Conservation (phyloP, 2,797 vertebrate species). For the Balearica regulorum region DNA sequence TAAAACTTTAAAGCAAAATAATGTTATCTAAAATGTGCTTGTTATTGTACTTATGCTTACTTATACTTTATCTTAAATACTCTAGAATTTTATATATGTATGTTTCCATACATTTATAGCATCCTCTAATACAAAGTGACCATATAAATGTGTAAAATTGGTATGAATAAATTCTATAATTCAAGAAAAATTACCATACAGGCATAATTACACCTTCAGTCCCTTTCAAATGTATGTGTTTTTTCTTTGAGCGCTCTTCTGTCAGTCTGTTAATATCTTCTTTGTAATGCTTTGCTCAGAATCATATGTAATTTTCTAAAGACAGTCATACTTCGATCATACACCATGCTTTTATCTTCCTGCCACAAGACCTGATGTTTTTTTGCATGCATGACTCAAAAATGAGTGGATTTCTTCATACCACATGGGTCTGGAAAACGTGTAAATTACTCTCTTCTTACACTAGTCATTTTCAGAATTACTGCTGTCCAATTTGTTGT, state of each 20-base stretch:
- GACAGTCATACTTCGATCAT: not conserved
- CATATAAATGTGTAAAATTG: not conserved
- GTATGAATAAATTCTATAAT: not conserved
- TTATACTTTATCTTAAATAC: not conserved
- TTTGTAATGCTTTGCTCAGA: not conserved
- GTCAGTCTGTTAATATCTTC: not conserved
- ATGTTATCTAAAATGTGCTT: not conserved
- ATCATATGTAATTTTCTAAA: not conserved
- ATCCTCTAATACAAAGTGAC: not conserved
- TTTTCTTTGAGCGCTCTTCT: not conserved
- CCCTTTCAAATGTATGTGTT: not conserved
- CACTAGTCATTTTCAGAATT: not conserved
- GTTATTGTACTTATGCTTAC: not conserved
- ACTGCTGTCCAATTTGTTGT: not conserved
- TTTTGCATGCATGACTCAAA: not conserved
- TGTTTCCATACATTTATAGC: not conserved
- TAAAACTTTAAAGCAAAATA: not conserved
- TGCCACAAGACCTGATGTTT: not conserved
- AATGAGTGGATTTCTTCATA: not conserved
- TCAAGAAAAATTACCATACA: not conserved
- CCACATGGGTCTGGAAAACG: not conserved
- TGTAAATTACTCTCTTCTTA: not conserved
- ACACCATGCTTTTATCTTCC: not conserved
- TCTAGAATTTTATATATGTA: not conserved
- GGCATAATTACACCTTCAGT: not conserved